Conservation (phyloP, 2,888 invertebrate genomes). For the Chaetogeoica ovagalla region DNA sequence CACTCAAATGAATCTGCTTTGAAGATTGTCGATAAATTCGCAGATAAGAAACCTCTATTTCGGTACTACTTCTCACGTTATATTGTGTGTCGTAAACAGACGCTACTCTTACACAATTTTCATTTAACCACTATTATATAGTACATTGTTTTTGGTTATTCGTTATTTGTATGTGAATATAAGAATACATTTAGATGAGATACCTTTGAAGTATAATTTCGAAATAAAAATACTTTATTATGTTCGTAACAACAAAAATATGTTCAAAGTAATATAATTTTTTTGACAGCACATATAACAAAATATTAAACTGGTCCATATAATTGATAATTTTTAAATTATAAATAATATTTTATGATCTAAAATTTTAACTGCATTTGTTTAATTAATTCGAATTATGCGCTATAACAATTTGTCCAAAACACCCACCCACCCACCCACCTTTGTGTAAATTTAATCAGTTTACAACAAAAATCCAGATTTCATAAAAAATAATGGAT, state of each 20-base stretch:
- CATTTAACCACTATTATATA: constrained; percentile 6
- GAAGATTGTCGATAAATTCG: constrained; percentile 28
- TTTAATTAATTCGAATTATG: no score
- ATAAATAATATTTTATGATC: no score
- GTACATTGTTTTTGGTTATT: not conserved
- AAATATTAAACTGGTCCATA: not conserved
- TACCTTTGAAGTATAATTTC: not conserved
- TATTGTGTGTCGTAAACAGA: constrained; percentile 7
- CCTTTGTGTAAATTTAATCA: no score
- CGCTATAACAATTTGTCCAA: no score
- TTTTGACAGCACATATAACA: not conserved
- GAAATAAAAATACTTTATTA: not conserved
- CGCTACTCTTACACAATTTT: not conserved
- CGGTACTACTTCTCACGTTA: not conserved
- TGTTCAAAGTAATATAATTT: not conserved
- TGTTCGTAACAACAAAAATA: not conserved
- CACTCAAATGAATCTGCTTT: constrained; percentile 1
- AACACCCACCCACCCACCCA: no score
- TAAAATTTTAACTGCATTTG: no score
- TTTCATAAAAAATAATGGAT: no score
- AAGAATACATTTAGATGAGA: not conserved
- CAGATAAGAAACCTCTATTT: constrained; percentile 15
- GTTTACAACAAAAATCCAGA: no score
- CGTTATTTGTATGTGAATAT: no score
- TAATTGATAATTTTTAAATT: not conserved